Percentiles rank a stretch among this genome's conserved stretches.
Conservation (phyloP, 2,797 vertebrate species). For the Anas georgica region DNA sequence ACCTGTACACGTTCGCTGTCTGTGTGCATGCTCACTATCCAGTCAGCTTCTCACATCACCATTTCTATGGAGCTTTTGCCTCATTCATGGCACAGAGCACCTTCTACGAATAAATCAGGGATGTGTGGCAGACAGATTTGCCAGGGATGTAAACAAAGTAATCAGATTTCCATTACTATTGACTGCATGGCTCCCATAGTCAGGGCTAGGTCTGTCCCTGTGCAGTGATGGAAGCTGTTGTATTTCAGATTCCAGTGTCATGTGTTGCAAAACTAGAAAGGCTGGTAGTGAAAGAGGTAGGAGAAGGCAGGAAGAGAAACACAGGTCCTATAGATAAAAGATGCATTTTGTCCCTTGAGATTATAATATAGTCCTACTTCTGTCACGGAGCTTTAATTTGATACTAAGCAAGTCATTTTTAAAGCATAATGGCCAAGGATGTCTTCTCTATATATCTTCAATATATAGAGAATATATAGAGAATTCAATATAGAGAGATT, state of each 20-base stretch:
- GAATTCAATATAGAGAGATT: background rate
- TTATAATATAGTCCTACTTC: background rate
- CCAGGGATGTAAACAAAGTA: background rate
- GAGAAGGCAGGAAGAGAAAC: background rate
- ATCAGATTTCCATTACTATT: background rate
- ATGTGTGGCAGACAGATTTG: background rate
- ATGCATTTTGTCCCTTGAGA: background rate
- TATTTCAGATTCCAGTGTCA: background rate
- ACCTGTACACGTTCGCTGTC: background rate
- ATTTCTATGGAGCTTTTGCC: background rate
- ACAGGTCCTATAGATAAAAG: background rate
- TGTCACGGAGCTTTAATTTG: background rate
- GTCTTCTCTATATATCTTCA: background rate
- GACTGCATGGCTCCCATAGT: rapidly evolving
- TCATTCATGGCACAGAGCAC: background rate
- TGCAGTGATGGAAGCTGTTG: background rate
- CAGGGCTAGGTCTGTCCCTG: background rate
- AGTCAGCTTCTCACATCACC: background rate
- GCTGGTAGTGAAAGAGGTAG: background rate
- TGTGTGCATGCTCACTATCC: background rate
- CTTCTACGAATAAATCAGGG: background rate
- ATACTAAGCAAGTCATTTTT: background rate
- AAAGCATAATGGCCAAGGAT: background rate
- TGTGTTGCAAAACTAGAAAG: background rate
- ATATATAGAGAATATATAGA: too few species aligned